Conservation (phyloP, 2,113 vertebrate genomes). For the Mohoua ochrocephala region DNA sequence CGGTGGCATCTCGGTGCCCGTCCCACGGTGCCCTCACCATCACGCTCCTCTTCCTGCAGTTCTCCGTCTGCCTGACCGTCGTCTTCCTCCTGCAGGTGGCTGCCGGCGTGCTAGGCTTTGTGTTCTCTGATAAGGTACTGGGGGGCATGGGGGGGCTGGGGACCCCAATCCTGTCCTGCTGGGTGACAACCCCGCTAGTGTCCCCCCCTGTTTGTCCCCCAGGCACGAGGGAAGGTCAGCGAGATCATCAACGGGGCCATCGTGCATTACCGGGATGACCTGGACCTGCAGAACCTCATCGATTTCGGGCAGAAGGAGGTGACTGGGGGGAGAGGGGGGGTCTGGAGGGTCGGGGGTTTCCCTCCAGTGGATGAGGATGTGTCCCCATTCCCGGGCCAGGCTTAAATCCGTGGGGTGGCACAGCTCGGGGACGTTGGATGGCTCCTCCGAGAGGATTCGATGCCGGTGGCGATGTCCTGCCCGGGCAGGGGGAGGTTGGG, state of each 20-base stretch:
- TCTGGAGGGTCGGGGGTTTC: neutral
- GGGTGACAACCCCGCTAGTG: neutral
- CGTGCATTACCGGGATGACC: neutral
- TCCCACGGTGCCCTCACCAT: fast-evolving
- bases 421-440: fast-evolving
- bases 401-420: neutral
- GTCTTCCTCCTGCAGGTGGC: constrained; percentile 88
- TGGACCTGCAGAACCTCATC: constrained; percentile 1
- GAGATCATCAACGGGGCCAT: neutral
- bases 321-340: no score
- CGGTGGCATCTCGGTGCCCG: fast-evolving
- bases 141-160: neutral
- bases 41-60: constrained; percentile 63
- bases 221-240: neutral
- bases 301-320: neutral
- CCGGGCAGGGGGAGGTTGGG: neutral
- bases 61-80: constrained; percentile 83
- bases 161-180: neutral
- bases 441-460: neutral
- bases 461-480: neutral
- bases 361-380: neutral
- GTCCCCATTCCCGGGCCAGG: neutral
- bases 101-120: constrained; percentile 84
- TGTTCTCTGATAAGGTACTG: constrained; percentile 88
- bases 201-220: neutral